Conservation (phyloP, 2,888 invertebrate genomes). For the Plebejus anna region DNA sequence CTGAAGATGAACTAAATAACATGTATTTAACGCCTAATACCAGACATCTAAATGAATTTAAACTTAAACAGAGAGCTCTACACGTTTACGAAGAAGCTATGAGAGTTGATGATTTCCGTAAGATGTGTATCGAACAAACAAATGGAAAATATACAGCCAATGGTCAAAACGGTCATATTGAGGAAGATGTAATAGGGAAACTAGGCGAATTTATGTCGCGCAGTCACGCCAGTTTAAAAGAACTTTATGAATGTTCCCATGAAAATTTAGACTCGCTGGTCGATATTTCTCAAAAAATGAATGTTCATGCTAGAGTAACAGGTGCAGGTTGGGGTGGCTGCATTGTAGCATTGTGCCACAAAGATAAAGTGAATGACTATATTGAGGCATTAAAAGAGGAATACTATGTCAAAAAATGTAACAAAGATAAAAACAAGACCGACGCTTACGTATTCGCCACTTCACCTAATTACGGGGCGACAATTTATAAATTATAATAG, state of each 20-base stretch:
- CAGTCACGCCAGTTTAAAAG: slow-evolving; percentile 92
- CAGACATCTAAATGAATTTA: slow-evolving; percentile 84
- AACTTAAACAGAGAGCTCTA: slow-evolving; percentile 90
- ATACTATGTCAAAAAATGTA: slow-evolving; percentile 82
- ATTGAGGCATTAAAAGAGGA: slow-evolving; percentile 83
- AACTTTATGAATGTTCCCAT: slow-evolving; percentile 96
- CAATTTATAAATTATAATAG: slow-evolving; percentile 60
- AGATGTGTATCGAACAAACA: slow-evolving; percentile 73
- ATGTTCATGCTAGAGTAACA: slow-evolving; percentile 93
- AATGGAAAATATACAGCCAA: slow-evolving; percentile 50
- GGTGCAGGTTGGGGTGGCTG: slow-evolving; percentile 99
- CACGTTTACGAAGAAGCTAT: slow-evolving; percentile 95
- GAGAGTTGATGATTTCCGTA: slow-evolving; percentile 89
- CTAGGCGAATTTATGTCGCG: slow-evolving; percentile 92
- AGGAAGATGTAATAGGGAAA: slow-evolving; percentile 65
- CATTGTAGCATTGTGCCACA: slow-evolving; percentile 89
- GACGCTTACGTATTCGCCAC: slow-evolving; percentile 86
- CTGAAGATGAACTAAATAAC: slow-evolving; percentile 80
- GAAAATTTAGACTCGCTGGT: slow-evolving; percentile 91
- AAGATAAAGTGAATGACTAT: slow-evolving; percentile 83
- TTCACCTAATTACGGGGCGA: slow-evolving; percentile 83
- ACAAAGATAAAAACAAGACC: slow-evolving; percentile 73
- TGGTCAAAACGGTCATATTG: slow-evolving; percentile 42
- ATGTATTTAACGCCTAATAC: slow-evolving; percentile 73
- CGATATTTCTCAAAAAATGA: slow-evolving; percentile 83